Percentiles rank a stretch among this genome's conserved stretches.
These are phyloP conservation scores for Suncus etruscus DNA, from an alignment of 2,113 vertebrate genomes.

Conservation along the genomic window DNA sequence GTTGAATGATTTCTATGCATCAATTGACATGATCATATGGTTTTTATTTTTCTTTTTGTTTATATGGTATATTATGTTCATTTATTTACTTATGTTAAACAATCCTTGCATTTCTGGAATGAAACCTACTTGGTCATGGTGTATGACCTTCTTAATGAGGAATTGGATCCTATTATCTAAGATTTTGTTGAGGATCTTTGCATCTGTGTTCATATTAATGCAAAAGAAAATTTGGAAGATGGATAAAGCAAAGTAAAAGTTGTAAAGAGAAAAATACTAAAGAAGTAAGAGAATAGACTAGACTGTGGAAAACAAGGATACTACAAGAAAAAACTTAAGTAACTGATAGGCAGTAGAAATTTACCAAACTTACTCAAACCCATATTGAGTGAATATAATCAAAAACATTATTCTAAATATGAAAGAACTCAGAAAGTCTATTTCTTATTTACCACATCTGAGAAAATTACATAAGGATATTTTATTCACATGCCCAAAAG, in stretches of 20 bases:
- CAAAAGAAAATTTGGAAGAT: constrained; percentile 27
- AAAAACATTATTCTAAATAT: constrained; percentile 26
- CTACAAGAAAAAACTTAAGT: not conserved
- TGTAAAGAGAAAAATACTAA: not conserved
- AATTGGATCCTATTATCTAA: too few species aligned
- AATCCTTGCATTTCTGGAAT: too few species aligned
- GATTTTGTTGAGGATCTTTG: too few species aligned
- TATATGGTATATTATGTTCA: too few species aligned
- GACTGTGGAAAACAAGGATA: not conserved
- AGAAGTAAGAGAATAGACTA: not conserved
- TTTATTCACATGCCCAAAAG: not conserved
- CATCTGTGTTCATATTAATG: too few species aligned
- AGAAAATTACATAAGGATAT: constrained; percentile 29
- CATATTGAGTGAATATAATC: not conserved
- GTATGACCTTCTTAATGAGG: too few species aligned
- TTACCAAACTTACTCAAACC: not conserved
- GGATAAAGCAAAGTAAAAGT: not conserved
- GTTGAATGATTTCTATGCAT: too few species aligned
- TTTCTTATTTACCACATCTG: not conserved
- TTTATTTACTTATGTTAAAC: too few species aligned
- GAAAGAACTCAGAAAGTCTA: not conserved
- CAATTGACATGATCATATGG: too few species aligned
- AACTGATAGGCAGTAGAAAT: not conserved
- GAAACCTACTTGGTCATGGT: too few species aligned
- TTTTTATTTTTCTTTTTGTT: too few species aligned